Evolutionary conservation across 2,797 vertebrate genomes (phyloP).

Genomic region (Eurystomus glaucurus): DNA sequence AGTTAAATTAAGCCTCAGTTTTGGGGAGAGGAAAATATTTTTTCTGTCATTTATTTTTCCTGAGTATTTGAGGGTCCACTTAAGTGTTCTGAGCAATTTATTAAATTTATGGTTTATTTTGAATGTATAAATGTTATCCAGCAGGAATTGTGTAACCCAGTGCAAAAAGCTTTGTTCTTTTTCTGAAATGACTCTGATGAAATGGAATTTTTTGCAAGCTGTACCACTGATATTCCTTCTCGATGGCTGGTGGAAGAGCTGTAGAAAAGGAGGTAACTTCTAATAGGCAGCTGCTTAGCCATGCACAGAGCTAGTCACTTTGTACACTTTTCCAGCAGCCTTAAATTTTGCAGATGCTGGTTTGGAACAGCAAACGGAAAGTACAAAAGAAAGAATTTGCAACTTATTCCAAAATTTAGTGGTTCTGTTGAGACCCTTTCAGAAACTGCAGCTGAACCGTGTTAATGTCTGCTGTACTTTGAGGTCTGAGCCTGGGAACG

Average conservation of each 20-base stretch:
- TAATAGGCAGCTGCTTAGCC: neutral
- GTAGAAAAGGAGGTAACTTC: neutral
- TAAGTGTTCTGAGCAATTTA: neutral
- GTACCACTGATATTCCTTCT: neutral
- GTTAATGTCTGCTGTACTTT: neutral
- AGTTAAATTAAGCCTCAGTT: neutral
- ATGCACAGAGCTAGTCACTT: neutral
- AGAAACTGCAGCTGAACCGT: conserved; percentile 27
- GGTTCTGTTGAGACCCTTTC: neutral
- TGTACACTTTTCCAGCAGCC: conserved; percentile 4
- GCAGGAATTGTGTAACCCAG: neutral
- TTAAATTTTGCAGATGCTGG: conserved; percentile 41
- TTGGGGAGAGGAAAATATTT: neutral
- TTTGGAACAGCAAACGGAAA: conserved; percentile 42
- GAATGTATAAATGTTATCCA: neutral
- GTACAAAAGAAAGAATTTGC: conserved; percentile 20
- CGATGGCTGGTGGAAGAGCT: neutral
- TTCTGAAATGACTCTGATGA: neutral
- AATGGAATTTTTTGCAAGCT: neutral
- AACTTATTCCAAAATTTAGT: neutral
- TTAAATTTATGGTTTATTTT: neutral
- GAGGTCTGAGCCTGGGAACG: neutral
- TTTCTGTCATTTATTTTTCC: neutral
- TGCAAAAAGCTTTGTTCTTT: neutral
- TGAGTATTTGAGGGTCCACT: neutral